These are phyloP conservation scores for Wasmannia auropunctata DNA, from an alignment of 1,140 invertebrate genomes.

Conservation along the genomic window DNA sequence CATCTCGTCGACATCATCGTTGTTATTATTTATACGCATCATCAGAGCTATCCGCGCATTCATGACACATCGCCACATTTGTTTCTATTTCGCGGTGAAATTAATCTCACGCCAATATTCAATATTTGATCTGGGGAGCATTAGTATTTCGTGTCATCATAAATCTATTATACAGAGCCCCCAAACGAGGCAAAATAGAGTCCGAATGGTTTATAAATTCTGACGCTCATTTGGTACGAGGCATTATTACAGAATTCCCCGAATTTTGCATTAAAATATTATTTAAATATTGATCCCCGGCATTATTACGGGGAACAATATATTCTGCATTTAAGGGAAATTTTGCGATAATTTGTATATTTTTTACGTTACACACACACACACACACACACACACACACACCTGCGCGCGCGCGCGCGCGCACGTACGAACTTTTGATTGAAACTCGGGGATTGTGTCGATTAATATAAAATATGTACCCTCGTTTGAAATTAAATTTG, in stretches of 20 bases:
- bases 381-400: neutral
- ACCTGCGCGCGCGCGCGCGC: too few relatives aligned
- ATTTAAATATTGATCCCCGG: slow-evolving; percentile 31
- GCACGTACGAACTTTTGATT: slow-evolving; percentile 18
- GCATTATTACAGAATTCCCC: neutral
- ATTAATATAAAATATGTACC: slow-evolving; percentile 61
- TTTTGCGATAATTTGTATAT: slow-evolving; percentile 31
- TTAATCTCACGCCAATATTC: slow-evolving; percentile 19
- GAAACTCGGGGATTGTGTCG: slow-evolving; percentile 48
- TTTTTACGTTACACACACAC: neutral
- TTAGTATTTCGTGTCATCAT: neutral
- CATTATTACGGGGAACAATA: neutral
- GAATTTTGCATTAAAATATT: slow-evolving; percentile 45
- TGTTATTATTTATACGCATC: slow-evolving; percentile 16
- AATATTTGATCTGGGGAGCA: neutral
- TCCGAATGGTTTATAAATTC: neutral
- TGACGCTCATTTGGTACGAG: neutral
- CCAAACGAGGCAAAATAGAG: neutral
- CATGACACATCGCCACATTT: slow-evolving; percentile 3
- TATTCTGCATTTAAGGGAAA: neutral
- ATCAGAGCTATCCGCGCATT: neutral
- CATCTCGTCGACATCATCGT: slow-evolving; percentile 17
- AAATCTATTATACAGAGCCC: neutral
- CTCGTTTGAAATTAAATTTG: slow-evolving; percentile 51
- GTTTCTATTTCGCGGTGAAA: neutral